Base-by-base conservation (phyloP, 2,888 invertebrate species). In the Netelia virgata region DNA sequence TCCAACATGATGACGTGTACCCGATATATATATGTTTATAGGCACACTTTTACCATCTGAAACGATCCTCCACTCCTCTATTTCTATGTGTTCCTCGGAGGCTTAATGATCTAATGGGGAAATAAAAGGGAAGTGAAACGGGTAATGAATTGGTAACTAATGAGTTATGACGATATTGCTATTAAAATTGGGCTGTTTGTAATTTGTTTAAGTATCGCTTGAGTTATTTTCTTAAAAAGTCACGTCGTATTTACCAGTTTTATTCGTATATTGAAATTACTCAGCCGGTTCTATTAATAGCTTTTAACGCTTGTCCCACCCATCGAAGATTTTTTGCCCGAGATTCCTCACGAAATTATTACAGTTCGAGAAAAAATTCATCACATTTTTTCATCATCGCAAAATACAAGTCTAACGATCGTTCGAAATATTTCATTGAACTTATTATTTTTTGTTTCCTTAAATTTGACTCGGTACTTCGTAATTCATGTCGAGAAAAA, bases 1-100 rank as follows among this genome's bases (percentile, higher is more conserved):
- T 41, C 41, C 66, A 50, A 50, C 66, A 50, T 20, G 20, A 68
- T 47, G 18, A 50, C 18, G 16, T 41, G 20, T 57, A 36, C 36
- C 36, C 6, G 36, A 64, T 43, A 68, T 50, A 47, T 23, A n/a
- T n/a, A 47, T 47, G 3, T 68, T 16, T 68, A 63, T 53, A 43
- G 55, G 63, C 69, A 55, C 69, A 64, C 81, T 81, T 61, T 68
- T 74, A 69, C 68, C 53, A 68, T 68, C 76, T 28, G 16, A 57
- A 68, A 80, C 2, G 10, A 80, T 61, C 50, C 20, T 43, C n/a
- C 43, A 66, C 18, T 68, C 20, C 50, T 80, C 41, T 74, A 68
- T 80, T 80, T 53, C 11, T 16, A 14, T 59, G 6, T 57, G 16
- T 53, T 53, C 53, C 14, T 14, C 14, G 47, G 11, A 0, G 10